Evolutionary conservation across 1,140 invertebrate species (phyloP).

Genomic region (Dendrolimus kikuchii): DNA sequence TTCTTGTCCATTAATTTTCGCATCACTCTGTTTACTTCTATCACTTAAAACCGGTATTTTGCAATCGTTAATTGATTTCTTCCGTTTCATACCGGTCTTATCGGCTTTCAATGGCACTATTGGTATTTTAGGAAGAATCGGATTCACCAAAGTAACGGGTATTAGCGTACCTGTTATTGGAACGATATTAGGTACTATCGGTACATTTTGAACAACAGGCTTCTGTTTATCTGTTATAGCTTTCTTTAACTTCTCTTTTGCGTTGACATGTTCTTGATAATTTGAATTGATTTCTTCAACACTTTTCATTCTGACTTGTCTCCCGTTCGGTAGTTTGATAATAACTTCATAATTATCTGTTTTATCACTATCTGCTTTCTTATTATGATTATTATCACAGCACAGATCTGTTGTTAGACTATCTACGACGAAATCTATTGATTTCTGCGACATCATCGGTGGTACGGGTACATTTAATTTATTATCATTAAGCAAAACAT

Average conservation of each 20-base stretch:
- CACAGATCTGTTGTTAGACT: constrained; percentile 39
- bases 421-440: constrained; percentile 56
- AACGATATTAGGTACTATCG: constrained; percentile 19
- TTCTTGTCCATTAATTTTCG: too few relatives aligned
- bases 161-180: constrained; percentile 43
- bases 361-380: constrained; percentile 22
- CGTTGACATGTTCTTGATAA: constrained; percentile 21
- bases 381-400: constrained; percentile 15
- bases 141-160: constrained; percentile 41
- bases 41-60: too few relatives aligned
- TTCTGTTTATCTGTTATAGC: constrained; percentile 33
- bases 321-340: constrained; percentile 48
- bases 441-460: constrained; percentile 60
- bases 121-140: constrained; percentile 29
- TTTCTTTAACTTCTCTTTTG: constrained; percentile 47
- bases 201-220: constrained; percentile 5
- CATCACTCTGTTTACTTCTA: too few relatives aligned
- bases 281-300: constrained; percentile 27
- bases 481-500: constrained; percentile 18
- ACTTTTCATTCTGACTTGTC: constrained; percentile 44
- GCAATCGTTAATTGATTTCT: too few relatives aligned
- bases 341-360: constrained; percentile 47
- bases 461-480: constrained; percentile 27
- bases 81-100: constrained; percentile 1
- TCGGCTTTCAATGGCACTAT: constrained; percentile 22